These are phyloP conservation scores for Ennomos fuscantarius DNA, from an alignment of 2,888 invertebrate species.

Conservation along the genomic window DNA sequence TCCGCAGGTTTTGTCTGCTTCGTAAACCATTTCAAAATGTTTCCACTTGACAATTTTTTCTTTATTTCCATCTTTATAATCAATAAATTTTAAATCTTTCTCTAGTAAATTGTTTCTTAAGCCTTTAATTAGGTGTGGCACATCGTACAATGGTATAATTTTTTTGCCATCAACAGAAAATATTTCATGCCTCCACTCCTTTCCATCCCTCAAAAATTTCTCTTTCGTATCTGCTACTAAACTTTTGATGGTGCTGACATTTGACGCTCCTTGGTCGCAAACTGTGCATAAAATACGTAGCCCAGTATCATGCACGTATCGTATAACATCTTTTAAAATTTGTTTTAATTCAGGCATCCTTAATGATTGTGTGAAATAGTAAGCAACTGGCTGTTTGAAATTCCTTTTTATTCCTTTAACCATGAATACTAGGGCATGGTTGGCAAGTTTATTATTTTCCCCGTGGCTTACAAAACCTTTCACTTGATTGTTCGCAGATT, in stretches of 20 bases:
- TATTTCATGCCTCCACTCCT: background rate
- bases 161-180: background rate
- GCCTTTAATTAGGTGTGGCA: background rate
- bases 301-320: background rate
- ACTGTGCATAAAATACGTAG: background rate
- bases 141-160: background rate
- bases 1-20: too few relatives aligned
- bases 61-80: background rate
- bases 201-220: background rate
- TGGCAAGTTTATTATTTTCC: too few relatives aligned
- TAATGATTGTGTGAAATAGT: background rate
- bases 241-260: background rate
- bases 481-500: constrained; percentile 34
- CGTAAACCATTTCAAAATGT: constrained; percentile 20
- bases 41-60: constrained; percentile 2
- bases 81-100: constrained; percentile 2
- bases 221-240: background rate
- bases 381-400: background rate
- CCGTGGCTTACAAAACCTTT: background rate
- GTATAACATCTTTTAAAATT: constrained; percentile 1
- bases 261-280: too few relatives aligned
- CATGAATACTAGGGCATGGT: background rate
- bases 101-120: background rate
- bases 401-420: background rate
- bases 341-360: background rate